Base-by-base conservation (phyloP, 1,140 invertebrate species). In the Scaptodrosophila lebanonensis region DNA sequence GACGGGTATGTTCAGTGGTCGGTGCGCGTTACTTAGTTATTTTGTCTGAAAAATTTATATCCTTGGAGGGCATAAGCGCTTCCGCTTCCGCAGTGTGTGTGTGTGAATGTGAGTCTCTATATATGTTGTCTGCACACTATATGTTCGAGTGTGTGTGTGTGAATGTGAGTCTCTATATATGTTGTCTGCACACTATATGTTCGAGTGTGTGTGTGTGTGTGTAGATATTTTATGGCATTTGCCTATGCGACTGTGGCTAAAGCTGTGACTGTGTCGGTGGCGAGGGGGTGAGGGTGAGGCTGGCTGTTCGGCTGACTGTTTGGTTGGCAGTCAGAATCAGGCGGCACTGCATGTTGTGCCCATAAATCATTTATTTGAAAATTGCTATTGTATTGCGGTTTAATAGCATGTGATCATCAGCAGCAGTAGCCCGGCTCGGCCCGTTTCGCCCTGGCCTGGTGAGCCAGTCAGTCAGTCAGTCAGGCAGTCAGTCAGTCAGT, bases 291-390 rank as follows among this genome's bases (percentile, higher is more conserved):
- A n/a, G n/a, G n/a, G n/a, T n/a, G n/a, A n/a, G n/a, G n/a, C n/a
- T n/a, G n/a, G n/a, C n/a, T n/a, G n/a, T n/a, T n/a, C n/a, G n/a
- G n/a, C n/a, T n/a, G n/a, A n/a, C n/a, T n/a, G n/a, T n/a, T n/a
- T n/a, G n/a, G n/a, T n/a, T n/a, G 76, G 60, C 63, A 63, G 58
- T 53, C 64, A 66, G 47, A 58, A 53, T 45, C 35, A 35, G 59
- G 30, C 51, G 49, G 36, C 33, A 48, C 51, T 60, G 57, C 65
- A 68, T 75, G 70, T 75, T 40, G 44, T 42, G n/a, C 67, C 59
- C 73, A 79, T 79, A 79, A 79, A 79, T 79, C 73, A 79, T 79
- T 79, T 79, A 79, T 79, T 69, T 79, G 65, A 79, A 79, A 79
- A 79, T 79, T 79, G 73, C 73, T 68, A 73, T 79, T 73, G 73